Base-by-base conservation (phyloP, 30 jellyfish, hydroid and myxozoan species). In the Pelagia noctiluca region DNA sequence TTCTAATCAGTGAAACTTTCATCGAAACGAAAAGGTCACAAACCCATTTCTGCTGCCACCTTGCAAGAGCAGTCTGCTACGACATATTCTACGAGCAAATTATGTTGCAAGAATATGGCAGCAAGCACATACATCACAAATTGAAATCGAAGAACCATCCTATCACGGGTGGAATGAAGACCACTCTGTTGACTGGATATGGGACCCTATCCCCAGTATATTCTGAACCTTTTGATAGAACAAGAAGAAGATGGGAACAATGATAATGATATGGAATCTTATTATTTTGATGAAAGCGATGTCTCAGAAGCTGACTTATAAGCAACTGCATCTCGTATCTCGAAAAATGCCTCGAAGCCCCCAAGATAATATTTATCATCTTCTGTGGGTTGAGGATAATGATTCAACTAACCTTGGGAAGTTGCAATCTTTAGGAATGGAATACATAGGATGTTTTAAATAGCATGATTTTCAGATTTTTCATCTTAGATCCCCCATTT, bases 11-110 rank as follows among this genome's bases (percentile, higher is more conserved):
- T 42, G 16, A 60, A 60, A 60, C 72, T 60, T 60, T 60, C 34
- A n/a, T 26, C 30, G 72, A 60, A 26, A 60, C 35, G 72, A 60
- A 26, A 60, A 60, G 35, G 72, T 60, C 30, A 60, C 72, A 22
- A 8, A 60, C 35, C 72, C 21, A 22, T 71, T 78, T 21, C 36
- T 31, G 77, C 77, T 71, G 31, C 84, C 84, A 12, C 84, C 84
- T n/a, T 71, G 84, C 36, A 37, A 22, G 28, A 71, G 18, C 36
- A 71, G 78, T n/a, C 84, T 71, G 84, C 38, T 19, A 22, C 84
- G 33, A 23, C 84, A 71, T 46, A 37, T 71, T 11, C 32, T 16
- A 71, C 33, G 84, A 71, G 84, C 84, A 34, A 71, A 71, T 29
- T 71, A 71, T 37, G 65, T 18, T 3, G 84, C 84, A 35, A 26